These are phyloP conservation scores for Cantharis nigra DNA, from an alignment of 2,888 invertebrate genomes.

Conservation along the genomic window DNA sequence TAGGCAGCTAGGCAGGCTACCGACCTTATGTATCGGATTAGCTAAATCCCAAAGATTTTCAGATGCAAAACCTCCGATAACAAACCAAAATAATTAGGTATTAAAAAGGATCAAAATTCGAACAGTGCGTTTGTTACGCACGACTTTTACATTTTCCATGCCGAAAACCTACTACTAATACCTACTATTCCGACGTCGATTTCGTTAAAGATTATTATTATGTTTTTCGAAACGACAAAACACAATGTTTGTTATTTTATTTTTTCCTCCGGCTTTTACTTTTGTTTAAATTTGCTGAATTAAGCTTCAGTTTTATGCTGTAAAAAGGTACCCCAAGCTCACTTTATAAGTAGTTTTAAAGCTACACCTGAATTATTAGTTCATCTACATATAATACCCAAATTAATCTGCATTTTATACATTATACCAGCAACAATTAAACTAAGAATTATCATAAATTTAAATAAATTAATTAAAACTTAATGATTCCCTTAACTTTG, in stretches of 20 bases:
- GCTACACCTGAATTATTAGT: not conserved
- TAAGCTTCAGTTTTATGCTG: not conserved
- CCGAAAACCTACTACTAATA: not conserved
- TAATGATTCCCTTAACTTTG: not conserved
- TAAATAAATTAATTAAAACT: not conserved
- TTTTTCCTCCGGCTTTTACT: not conserved
- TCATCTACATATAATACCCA: not conserved
- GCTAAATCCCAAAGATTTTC: slow-evolving; percentile 31
- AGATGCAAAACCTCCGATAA: slow-evolving; percentile 40
- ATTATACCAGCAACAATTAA: not conserved
- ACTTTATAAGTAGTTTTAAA: not conserved
- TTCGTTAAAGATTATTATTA: not conserved
- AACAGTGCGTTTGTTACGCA: slow-evolving; percentile 21
- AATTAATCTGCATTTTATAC: not conserved
- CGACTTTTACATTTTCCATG: not conserved
- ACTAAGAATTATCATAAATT: not conserved
- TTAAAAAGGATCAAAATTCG: slow-evolving; percentile 30
- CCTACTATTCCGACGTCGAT: not conserved
- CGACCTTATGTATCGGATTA: slow-evolving; percentile 35
- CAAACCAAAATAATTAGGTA: slow-evolving; percentile 42
- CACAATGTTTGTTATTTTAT: not conserved
- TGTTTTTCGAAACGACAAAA: not conserved
- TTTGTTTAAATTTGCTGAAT: not conserved
- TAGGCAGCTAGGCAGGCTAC: slow-evolving; percentile 34
- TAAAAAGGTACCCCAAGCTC: not conserved